Percentiles rank a stretch among this genome's conserved stretches.
Evolutionary conservation across 2,113 vertebrate species (phyloP).

Genomic region (Spheniscus mendiculus): DNA sequence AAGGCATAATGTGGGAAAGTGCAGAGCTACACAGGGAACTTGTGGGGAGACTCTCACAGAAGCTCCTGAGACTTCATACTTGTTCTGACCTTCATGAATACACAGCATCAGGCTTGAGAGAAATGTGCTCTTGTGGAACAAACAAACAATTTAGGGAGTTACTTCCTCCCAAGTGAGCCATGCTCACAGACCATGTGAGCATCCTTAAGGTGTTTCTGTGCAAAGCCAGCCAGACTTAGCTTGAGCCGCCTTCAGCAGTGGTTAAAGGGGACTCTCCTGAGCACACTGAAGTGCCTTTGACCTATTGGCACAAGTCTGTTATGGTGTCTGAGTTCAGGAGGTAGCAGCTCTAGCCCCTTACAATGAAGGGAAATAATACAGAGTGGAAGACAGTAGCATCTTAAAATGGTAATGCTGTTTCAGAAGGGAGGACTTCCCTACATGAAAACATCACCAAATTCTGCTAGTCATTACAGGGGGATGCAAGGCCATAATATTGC

Average conservation of each 20-base stretch:
- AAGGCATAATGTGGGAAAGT: neutral
- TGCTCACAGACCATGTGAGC: neutral
- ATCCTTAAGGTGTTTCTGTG: neutral
- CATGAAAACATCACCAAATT: neutral
- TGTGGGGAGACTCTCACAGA: neutral
- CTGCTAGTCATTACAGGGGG: neutral
- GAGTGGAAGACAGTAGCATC: neutral
- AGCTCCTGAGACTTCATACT: neutral
- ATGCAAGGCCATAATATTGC: neutral
- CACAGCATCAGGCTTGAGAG: neutral
- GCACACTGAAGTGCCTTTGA: neutral
- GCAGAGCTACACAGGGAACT: neutral
- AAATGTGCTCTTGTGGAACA: neutral
- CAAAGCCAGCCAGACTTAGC: neutral
- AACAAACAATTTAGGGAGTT: neutral
- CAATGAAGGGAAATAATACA: neutral
- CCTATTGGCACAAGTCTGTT: neutral
- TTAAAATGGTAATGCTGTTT: neutral
- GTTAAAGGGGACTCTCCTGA: neutral
- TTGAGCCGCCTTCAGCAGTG: neutral
- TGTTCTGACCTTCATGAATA: neutral
- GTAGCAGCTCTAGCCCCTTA: neutral
- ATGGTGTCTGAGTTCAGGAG: neutral
- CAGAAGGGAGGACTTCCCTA: neutral
- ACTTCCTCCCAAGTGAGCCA: neutral